Evolutionary conservation across 2,888 invertebrate genomes (phyloP).

Genomic region (Pachliopta kotzebuea): DNA sequence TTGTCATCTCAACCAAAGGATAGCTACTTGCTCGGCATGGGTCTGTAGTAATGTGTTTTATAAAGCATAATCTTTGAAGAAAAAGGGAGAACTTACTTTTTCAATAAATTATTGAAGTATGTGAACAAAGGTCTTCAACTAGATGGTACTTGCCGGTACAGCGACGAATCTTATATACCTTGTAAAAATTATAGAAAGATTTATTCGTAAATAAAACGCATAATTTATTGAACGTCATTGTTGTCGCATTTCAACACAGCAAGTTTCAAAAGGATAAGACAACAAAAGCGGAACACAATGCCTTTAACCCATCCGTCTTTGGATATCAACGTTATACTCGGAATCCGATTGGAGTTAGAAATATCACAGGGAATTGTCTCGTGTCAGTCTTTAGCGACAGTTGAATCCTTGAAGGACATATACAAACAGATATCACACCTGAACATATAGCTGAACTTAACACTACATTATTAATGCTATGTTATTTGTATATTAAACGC

Average conservation of each 20-base stretch:
- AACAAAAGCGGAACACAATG: slow-evolving; percentile 43
- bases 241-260: slow-evolving; percentile 35
- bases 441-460: neutral
- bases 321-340: slow-evolving; percentile 40
- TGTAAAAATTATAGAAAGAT: neutral
- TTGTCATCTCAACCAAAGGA: too few relatives aligned
- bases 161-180: too few relatives aligned
- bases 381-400: slow-evolving; percentile 19
- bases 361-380: slow-evolving; percentile 36
- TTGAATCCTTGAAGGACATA: neutral
- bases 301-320: slow-evolving; percentile 43
- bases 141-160: too few relatives aligned
- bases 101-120: too few relatives aligned
- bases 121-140: too few relatives aligned
- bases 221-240: slow-evolving; percentile 37
- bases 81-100: too few relatives aligned
- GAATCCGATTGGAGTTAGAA: slow-evolving; percentile 35
- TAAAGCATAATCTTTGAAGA: too few relatives aligned
- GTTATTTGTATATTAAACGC: too few relatives aligned
- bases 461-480: too few relatives aligned
- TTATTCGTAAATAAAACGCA: slow-evolving; percentile 21
- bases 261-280: slow-evolving; percentile 43
- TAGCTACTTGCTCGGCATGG: too few relatives aligned
- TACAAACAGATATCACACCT: neutral
- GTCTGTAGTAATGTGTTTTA: too few relatives aligned